A percentile compares a stretch with the other conserved stretches of the same genome.
Evolutionary conservation across 2,888 invertebrate genomes (phyloP).

Genomic region (Frankliniella fusca): DNA sequence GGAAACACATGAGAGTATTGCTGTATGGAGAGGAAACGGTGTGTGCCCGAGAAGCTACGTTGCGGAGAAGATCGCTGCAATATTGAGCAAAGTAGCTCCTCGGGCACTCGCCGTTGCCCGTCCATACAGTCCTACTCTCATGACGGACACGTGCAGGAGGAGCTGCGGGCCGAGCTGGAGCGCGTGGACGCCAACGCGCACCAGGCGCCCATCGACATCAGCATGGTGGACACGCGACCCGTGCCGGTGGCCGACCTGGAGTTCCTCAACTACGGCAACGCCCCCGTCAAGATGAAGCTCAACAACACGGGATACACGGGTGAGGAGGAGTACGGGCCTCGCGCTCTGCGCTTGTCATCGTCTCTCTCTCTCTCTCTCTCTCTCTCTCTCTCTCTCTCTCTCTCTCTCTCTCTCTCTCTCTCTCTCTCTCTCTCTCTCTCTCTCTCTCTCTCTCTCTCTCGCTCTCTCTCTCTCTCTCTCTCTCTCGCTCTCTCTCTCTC

Average conservation of each 20-base stretch:
- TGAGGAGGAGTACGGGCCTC: neutral
- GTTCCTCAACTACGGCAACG: slow-evolving; percentile 33
- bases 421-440: neutral
- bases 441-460: neutral
- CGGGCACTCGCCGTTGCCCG: too few species aligned
- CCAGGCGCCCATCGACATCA: neutral
- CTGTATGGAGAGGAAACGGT: too few species aligned
- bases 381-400: neutral
- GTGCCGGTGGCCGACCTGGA: slow-evolving; percentile 31
- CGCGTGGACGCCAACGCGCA: slow-evolving; percentile 26
- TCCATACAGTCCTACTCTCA: too few species aligned
- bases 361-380: neutral
- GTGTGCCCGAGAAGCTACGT: too few species aligned
- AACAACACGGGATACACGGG: slow-evolving; percentile 36
- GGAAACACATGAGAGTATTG: too few species aligned
- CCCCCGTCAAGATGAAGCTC: slow-evolving; percentile 35
- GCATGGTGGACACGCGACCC: neutral
- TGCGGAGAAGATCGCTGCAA: too few species aligned
- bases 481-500: neutral
- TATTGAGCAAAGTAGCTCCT: too few species aligned
- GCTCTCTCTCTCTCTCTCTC: neutral
- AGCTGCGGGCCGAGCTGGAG: slow-evolving; percentile 27
- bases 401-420: neutral
- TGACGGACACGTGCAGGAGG: neutral
- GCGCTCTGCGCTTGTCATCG: neutral